These are phyloP conservation scores for Progne subis DNA, from an alignment of 2,113 vertebrate genomes.

Conservation along the genomic window DNA sequence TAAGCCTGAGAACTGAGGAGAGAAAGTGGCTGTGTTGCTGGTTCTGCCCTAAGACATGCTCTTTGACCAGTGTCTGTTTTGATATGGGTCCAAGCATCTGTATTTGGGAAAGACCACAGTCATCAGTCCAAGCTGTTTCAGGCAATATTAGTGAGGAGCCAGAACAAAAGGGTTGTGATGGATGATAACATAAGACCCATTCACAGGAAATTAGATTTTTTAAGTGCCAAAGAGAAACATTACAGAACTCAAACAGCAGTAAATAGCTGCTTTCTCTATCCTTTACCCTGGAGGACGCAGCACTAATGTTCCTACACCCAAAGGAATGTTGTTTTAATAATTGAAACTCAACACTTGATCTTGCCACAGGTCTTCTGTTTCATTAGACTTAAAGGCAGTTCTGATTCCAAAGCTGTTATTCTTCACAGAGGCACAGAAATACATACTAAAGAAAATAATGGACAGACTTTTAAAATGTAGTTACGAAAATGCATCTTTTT, in stretches of 20 bases:
- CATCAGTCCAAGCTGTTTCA: not conserved
- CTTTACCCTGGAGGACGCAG: not conserved
- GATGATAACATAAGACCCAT: not conserved
- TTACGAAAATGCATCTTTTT: not conserved
- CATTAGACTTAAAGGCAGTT: not conserved
- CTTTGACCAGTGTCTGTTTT: not conserved
- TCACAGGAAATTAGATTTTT: constrained; percentile 56
- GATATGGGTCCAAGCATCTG: not conserved
- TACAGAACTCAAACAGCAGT: not conserved
- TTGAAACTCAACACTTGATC: not conserved
- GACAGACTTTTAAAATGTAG: not conserved
- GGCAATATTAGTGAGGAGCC: constrained; percentile 1
- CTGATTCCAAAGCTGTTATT: not conserved
- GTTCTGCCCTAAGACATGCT: not conserved
- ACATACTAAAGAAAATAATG: not conserved
- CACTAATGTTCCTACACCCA: not conserved
- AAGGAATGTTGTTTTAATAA: constrained; percentile 36
- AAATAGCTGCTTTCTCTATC: not conserved
- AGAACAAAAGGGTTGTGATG: constrained; percentile 4
- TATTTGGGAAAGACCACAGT: not conserved
- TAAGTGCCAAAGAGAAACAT: not conserved
- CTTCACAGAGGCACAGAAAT: not conserved
- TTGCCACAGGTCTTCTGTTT: not conserved
- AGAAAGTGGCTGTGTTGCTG: not conserved
- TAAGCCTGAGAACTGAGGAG: not conserved